phyloP scores from a whole-genome alignment of 2,797 vertebrate species.

The Acipenser oxyrinchus region DNA sequence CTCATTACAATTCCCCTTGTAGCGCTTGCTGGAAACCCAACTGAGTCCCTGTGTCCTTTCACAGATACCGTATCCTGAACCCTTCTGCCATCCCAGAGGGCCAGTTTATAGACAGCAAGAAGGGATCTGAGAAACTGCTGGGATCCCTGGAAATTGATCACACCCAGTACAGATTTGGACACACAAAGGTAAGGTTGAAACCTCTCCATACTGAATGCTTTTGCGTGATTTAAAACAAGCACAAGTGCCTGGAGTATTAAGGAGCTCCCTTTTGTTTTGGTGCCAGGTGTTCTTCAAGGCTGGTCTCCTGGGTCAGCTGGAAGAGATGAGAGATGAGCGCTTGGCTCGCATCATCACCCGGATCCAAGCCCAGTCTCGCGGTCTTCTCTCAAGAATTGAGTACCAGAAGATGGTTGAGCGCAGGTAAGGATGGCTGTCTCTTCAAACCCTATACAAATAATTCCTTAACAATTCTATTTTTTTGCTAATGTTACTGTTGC shows the following conservation, averaged over 20 bases:
- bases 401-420: constrained; percentile 55
- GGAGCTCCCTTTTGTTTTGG: no score
- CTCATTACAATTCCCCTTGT: neutral
- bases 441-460: no score
- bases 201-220: neutral
- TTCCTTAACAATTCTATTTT: no score
- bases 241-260: no score
- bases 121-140: no score
- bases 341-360: constrained; percentile 71
- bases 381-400: constrained; percentile 69
- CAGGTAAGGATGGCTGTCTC: constrained; percentile 43
- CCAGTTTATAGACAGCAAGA: no score
- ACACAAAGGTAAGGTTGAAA: constrained; percentile 51
- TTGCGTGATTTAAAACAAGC: no score
- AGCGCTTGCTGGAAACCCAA: neutral
- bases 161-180: constrained; percentile 66
- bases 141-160: constrained; percentile 55
- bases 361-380: constrained; percentile 71
- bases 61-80: neutral
- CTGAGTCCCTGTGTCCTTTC: neutral
- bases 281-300: constrained; percentile 78
- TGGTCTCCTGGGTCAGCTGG: constrained; percentile 70
- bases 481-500: neutral
- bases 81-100: no score
- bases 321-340: constrained; percentile 75